Conservation (phyloP, 2,113 vertebrate species). For the Grammomys surdaster region DNA sequence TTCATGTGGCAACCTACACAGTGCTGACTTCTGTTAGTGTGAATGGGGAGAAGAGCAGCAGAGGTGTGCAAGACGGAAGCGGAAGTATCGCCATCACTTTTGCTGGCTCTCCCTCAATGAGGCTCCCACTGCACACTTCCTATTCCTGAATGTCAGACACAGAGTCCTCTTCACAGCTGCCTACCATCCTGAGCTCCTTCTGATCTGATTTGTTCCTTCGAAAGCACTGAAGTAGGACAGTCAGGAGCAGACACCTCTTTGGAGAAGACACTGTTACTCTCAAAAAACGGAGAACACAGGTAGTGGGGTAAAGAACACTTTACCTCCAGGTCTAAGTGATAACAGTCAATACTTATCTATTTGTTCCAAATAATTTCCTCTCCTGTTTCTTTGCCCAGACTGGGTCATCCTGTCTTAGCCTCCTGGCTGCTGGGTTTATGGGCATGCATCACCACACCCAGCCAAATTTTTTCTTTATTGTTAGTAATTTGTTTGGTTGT, state of each 20-base stretch:
- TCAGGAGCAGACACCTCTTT: background rate
- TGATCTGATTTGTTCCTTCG: background rate
- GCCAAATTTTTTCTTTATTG: background rate
- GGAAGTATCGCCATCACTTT: background rate
- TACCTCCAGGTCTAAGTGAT: background rate
- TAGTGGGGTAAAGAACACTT: slow-evolving; percentile 2
- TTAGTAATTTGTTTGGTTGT: background rate
- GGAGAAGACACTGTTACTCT: background rate
- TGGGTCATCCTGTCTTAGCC: too few relatives aligned
- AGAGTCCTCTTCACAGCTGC: background rate
- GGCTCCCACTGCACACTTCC: background rate
- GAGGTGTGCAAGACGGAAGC: background rate
- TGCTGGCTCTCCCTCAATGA: background rate
- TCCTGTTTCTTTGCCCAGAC: too few relatives aligned
- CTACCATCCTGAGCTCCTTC: background rate
- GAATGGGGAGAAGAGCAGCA: background rate
- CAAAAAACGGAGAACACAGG: background rate
- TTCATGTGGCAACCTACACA: background rate
- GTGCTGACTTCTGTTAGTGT: background rate
- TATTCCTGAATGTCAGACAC: background rate
- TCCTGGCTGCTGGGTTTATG: too few relatives aligned
- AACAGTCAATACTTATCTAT: background rate
- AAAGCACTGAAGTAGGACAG: background rate
- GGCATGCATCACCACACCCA: background rate
- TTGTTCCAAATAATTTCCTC: background rate